Evolutionary conservation across 2,888 invertebrate species (phyloP).

Genomic region (Drosophila yooni): DNA sequence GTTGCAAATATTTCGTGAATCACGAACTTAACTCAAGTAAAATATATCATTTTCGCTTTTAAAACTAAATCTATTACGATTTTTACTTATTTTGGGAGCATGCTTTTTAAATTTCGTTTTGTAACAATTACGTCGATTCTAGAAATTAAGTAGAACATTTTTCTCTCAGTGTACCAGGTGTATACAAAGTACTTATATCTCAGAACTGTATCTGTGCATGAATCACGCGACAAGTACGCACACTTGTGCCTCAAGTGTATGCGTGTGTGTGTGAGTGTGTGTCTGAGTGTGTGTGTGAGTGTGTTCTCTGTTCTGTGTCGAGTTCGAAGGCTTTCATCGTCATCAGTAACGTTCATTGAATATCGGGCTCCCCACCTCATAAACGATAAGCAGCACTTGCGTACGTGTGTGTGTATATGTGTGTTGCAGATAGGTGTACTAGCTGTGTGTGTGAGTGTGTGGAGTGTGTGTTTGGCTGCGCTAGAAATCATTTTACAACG

Average conservation of each 20-base stretch:
- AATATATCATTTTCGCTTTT: not conserved
- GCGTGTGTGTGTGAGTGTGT: not conserved
- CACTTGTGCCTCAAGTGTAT: constrained; percentile 1
- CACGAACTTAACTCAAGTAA: not conserved
- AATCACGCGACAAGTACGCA: constrained; percentile 51
- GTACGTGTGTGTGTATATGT: constrained; percentile 9
- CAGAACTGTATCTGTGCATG: constrained; percentile 47
- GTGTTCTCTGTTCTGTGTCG: constrained; percentile 7
- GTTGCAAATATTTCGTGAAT: not conserved
- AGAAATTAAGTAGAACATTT: not conserved
- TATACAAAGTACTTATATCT: constrained; percentile 6
- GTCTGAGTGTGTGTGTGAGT: constrained; percentile 1
- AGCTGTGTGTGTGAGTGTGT: constrained; percentile 12
- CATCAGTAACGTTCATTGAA: constrained; percentile 67
- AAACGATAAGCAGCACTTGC: constrained; percentile 72
- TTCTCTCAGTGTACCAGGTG: not conserved
- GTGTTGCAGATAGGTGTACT: constrained; percentile 3
- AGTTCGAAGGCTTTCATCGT: constrained; percentile 41
- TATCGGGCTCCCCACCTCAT: constrained; percentile 57
- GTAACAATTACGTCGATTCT: not conserved
- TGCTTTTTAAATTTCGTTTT: not conserved
- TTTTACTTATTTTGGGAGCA: not conserved
- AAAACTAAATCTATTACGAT: not conserved
- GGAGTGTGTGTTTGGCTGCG: constrained; percentile 36
- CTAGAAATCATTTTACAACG: constrained; percentile 65